Evolutionary conservation across 2,113 vertebrate genomes (phyloP).

Genomic region (Xiphophorus hellerii): DNA sequence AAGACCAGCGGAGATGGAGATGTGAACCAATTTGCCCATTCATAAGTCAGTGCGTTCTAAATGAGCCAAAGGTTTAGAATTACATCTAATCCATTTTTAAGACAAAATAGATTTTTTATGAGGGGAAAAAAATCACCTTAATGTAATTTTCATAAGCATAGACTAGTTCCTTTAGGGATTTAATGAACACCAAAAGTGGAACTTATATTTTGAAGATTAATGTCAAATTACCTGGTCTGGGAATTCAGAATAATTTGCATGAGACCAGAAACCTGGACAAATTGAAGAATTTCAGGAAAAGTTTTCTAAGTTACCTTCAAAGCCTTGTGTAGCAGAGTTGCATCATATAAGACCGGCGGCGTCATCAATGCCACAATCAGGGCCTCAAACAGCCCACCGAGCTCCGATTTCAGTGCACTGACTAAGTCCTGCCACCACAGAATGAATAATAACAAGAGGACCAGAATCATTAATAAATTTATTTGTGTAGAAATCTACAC

Average conservation of each 20-base stretch:
- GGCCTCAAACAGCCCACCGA: slow-evolving; percentile 91
- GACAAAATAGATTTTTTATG: background rate
- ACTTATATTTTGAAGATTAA: background rate
- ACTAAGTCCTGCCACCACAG: slow-evolving; percentile 84
- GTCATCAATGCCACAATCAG: slow-evolving; percentile 92
- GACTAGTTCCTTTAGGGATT: background rate
- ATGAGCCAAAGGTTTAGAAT: background rate
- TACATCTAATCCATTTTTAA: background rate
- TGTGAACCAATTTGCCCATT: background rate
- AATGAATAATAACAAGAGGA: slow-evolving; percentile 12
- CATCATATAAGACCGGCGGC: slow-evolving; percentile 83
- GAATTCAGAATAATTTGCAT: background rate
- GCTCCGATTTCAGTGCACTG: slow-evolving; percentile 90
- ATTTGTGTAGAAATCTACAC: slow-evolving; percentile 2
- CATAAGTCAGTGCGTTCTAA: slow-evolving; percentile 1
- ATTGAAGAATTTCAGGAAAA: background rate
- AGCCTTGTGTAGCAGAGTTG: slow-evolving; percentile 87
- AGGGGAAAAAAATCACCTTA: background rate
- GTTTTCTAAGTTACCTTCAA: slow-evolving; percentile 84
- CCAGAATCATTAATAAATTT: background rate
- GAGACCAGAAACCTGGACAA: background rate
- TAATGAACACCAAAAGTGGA: background rate
- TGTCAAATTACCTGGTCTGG: background rate
- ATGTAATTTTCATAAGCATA: background rate
- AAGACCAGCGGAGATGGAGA: background rate